These are phyloP conservation scores for Siderastrea radians DNA, from an alignment of 92 coral and sea anemone genomes.

Conservation along the genomic window DNA sequence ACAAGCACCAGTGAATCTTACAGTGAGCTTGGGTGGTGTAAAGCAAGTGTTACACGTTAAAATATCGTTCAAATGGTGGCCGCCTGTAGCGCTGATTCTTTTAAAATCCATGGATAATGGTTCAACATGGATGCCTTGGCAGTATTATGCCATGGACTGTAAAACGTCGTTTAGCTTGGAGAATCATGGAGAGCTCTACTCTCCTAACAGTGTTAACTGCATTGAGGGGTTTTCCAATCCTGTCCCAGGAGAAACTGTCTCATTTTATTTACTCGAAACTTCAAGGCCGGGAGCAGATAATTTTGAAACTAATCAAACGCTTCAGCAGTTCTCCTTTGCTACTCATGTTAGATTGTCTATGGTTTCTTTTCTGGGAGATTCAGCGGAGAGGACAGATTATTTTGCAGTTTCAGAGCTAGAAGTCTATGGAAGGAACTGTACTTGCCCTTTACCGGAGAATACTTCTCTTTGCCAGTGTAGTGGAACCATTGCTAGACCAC, in stretches of 20 bases:
- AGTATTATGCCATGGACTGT: slow-evolving; percentile 59
- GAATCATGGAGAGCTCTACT: slow-evolving; percentile 21
- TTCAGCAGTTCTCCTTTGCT: slow-evolving; percentile 46
- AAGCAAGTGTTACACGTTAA: slow-evolving; percentile 42
- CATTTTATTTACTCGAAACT: slow-evolving; percentile 42
- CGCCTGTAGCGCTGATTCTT: slow-evolving; percentile 42
- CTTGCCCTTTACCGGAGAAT: slow-evolving; percentile 17
- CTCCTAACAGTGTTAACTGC: slow-evolving; percentile 33
- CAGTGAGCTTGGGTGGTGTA: slow-evolving; percentile 27
- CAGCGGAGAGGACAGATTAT: slow-evolving; percentile 49
- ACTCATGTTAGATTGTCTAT: slow-evolving; percentile 52
- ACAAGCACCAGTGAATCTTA: slow-evolving; percentile 47
- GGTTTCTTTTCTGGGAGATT: slow-evolving; percentile 47
- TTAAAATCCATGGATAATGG: slow-evolving; percentile 58
- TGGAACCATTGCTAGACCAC: slow-evolving; percentile 27
- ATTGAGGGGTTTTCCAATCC: slow-evolving; percentile 57
- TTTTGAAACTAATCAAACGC: slow-evolving; percentile 25
- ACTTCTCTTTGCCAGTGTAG: slow-evolving; percentile 50
- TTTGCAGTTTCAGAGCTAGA: slow-evolving; percentile 58
- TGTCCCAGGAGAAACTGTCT: slow-evolving; percentile 27
- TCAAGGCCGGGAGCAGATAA: slow-evolving; percentile 24
- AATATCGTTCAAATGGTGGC: slow-evolving; percentile 52
- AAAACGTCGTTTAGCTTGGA: slow-evolving; percentile 27
- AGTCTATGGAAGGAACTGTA: slow-evolving; percentile 55
- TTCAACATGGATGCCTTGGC: slow-evolving; percentile 53